Evolutionary conservation across 1,140 invertebrate genomes (phyloP), one percentile per base, ranked within the genome.

Genomic region (Eueides isabella): DNA sequence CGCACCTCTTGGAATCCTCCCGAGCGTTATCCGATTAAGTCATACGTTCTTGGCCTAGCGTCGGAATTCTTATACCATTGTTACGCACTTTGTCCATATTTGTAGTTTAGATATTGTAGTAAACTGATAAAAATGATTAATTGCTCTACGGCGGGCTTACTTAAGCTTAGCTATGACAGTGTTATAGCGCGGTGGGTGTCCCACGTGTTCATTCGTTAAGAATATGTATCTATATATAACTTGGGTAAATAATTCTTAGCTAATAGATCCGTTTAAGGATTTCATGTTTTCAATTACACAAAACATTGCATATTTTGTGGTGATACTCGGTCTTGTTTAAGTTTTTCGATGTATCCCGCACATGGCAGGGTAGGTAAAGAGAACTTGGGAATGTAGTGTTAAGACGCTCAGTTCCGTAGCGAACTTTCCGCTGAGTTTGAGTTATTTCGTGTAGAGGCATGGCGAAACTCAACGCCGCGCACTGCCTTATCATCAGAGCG

Each of bases 101-200:
- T 55, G 48, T 55, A 11, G n/a, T n/a, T n/a, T n/a, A n/a, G 9
- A 55, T 55, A 23, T 55, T 55, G 7, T 55, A 12, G 19, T 3
- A 2, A 55, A 55, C 48, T 55, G 48, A 55, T 55, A 55, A 55
- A 55, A 55, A 23, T 55, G 48, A 55, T 55, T 55, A 55, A 55
- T 55, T 55, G 48, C n/a, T 23, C 2, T 23, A 26, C 48, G 19
- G 11, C 48, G 19, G 26, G 19, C 48, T 55, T 23, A 55, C 44
- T 55, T 55, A 26, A 26, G 44, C 48, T 55, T 26, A 12, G 3
- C 19, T 9, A 9, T 12, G 23, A 55, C 6, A 12, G 19, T 55
- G 6, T 2, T n/a, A 38, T 11, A 55, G 19, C 48, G 48, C 48
- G 11, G 48, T 55, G 48, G 48, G 48, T 55, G 48, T 55, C 48